These are phyloP conservation scores for Otus sunia DNA, from an alignment of 2,113 vertebrate species.

Conservation along the genomic window DNA sequence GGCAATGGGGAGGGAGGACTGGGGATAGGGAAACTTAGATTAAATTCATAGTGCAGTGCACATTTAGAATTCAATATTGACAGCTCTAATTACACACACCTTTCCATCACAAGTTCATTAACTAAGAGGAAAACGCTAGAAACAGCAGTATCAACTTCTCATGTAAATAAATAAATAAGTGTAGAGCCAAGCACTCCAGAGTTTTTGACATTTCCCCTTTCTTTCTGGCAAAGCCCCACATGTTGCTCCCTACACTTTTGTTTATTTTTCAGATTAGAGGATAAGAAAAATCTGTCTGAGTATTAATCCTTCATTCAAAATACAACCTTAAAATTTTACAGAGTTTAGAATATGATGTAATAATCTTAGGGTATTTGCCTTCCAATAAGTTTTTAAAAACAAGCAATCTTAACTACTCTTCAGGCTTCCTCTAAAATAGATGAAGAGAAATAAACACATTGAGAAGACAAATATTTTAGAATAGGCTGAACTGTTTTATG, in stretches of 20 bases:
- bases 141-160: constrained; percentile 29
- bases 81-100: constrained; percentile 73
- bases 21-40: constrained; percentile 73
- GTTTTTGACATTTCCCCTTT: background rate
- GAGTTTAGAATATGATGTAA: background rate
- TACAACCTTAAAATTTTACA: background rate
- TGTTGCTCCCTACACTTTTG: background rate
- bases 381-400: background rate
- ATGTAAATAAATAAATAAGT: background rate
- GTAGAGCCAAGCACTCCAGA: background rate
- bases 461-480: background rate
- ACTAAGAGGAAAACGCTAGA: constrained; percentile 54
- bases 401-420: background rate
- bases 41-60: constrained; percentile 71
- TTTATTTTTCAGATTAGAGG: background rate
- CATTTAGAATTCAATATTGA: constrained; percentile 73
- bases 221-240: background rate
- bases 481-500: background rate
- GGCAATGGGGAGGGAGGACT: constrained; percentile 56
- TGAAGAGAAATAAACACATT: background rate
- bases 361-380: background rate
- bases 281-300: background rate
- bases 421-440: background rate
- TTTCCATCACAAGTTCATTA: constrained; percentile 73
- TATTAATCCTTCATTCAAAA: background rate